Conservation (phyloP, 2,888 invertebrate species). For the Agrotis puta region DNA sequence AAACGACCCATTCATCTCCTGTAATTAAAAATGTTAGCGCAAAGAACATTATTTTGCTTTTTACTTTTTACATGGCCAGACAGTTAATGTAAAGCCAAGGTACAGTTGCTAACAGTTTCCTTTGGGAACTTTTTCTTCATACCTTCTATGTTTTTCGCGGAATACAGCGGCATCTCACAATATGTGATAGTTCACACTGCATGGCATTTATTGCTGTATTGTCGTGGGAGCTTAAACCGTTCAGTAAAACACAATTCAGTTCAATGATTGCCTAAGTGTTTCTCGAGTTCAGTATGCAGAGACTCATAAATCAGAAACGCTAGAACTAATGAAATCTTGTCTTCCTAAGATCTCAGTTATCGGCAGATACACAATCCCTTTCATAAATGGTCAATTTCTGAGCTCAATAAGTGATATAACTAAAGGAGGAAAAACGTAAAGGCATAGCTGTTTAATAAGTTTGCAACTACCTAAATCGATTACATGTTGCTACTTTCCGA, state of each 20-base stretch:
- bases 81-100: constrained; percentile 34
- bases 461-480: too few species aligned
- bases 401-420: too few species aligned
- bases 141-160: constrained; percentile 50
- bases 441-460: not conserved
- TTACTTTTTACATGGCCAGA: constrained; percentile 44
- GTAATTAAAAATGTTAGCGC: constrained; percentile 59
- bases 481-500: too few species aligned
- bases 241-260: constrained; percentile 30
- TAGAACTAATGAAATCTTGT: not conserved
- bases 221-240: constrained; percentile 51
- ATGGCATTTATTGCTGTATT: constrained; percentile 58
- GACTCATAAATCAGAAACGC: too few species aligned
- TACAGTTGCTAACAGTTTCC: constrained; percentile 57
- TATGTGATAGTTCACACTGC: constrained; percentile 61
- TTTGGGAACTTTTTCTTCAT: constrained; percentile 51
- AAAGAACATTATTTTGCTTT: constrained; percentile 47
- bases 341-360: not conserved
- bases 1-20: constrained; percentile 53
- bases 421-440: not conserved
- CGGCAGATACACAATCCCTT: not conserved
- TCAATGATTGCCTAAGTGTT: constrained; percentile 12
- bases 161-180: constrained; percentile 51
- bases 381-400: not conserved
- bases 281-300: not conserved